phyloP scores from a whole-genome alignment of 2,113 vertebrate genomes.

The Gadus chalcogrammus region DNA sequence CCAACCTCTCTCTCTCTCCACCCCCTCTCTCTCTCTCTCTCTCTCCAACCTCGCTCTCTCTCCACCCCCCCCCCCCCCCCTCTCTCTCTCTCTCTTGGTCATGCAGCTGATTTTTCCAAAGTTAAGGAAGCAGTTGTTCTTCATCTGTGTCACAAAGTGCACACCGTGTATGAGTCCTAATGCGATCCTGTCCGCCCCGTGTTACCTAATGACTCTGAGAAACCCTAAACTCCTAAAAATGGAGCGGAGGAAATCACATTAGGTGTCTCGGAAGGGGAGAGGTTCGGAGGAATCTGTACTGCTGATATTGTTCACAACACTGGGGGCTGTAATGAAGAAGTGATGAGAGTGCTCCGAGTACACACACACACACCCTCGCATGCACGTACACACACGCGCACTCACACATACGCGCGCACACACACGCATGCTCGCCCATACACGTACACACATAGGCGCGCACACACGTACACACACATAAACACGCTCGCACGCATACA shows the following conservation, averaged over 20 bases:
- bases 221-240: slow-evolving; percentile 23
- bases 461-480: not conserved
- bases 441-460: too few relatives aligned
- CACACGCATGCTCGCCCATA: not conserved
- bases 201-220: slow-evolving; percentile 46
- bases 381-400: not conserved
- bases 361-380: not conserved
- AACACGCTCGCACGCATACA: not conserved
- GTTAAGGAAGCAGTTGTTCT: too few relatives aligned
- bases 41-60: too few relatives aligned
- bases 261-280: slow-evolving; percentile 49
- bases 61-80: too few relatives aligned
- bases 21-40: too few relatives aligned
- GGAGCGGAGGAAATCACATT: slow-evolving; percentile 29
- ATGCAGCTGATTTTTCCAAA: too few relatives aligned
- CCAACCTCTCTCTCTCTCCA: too few relatives aligned
- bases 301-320: slow-evolving; percentile 34
- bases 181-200: not conserved
- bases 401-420: not conserved
- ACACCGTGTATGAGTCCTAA: too few relatives aligned
- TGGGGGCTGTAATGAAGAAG: slow-evolving; percentile 70
- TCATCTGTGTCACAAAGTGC: too few relatives aligned
- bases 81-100: too few relatives aligned
- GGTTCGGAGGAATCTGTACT: slow-evolving; percentile 25
- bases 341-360: slow-evolving; percentile 62